Percentiles rank a stretch among this genome's conserved stretches.
phyloP scores from a whole-genome alignment of 2,797 vertebrate species.

The Neoniphon sammara region DNA sequence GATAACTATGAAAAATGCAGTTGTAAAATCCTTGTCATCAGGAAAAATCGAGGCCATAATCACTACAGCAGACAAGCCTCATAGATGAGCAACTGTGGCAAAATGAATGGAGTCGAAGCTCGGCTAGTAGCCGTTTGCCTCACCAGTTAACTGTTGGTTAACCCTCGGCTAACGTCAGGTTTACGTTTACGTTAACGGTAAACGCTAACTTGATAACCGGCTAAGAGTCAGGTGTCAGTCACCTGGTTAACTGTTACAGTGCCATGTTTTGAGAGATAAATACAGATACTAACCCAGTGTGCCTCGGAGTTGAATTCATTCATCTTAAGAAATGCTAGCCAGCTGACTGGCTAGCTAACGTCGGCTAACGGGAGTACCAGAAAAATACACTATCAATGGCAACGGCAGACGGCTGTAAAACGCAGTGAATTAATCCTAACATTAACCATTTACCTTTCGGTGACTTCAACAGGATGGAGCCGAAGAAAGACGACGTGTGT shows the following conservation, averaged over 20 bases:
- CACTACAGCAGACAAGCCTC: background rate
- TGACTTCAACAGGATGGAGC: constrained; percentile 47
- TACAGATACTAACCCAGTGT: background rate
- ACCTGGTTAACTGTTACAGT: background rate
- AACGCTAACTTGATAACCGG: constrained; percentile 2
- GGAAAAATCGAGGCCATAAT: background rate
- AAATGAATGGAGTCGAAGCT: constrained; percentile 65
- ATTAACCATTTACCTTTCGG: constrained; percentile 51
- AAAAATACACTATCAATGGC: constrained; percentile 16
- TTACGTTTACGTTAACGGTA: constrained; percentile 20
- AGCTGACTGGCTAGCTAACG: constrained; percentile 62
- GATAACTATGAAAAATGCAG: no score
- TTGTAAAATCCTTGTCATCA: no score
- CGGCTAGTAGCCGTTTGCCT: constrained; percentile 32
- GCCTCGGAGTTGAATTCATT: background rate
- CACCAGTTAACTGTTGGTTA: background rate
- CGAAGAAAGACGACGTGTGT: constrained; percentile 14
- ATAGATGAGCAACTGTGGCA: no score
- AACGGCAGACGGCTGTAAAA: constrained; percentile 8
- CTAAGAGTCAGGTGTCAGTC: background rate
- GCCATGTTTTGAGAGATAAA: background rate
- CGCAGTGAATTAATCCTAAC: background rate
- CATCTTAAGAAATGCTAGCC: constrained; percentile 47
- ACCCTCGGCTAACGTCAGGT: constrained; percentile 54
- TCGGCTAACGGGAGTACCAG: constrained; percentile 53